Evolutionary conservation across 2,113 vertebrate species (phyloP).

Genomic region (Sebastes fasciatus): DNA sequence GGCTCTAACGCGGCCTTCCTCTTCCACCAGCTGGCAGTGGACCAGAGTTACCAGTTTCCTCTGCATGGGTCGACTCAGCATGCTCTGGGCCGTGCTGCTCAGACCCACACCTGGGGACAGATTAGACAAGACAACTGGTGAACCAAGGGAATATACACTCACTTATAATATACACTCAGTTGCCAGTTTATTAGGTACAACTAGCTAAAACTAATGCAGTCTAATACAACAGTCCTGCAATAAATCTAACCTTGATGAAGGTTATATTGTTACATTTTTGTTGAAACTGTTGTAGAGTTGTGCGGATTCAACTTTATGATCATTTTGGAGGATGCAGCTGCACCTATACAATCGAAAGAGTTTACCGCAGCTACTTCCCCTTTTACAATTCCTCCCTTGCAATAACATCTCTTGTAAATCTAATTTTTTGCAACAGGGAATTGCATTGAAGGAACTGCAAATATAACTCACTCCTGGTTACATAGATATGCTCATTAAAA

Average conservation of each 20-base stretch:
- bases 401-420: not conserved
- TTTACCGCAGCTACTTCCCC: not conserved
- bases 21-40: slow-evolving; percentile 98
- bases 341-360: not conserved
- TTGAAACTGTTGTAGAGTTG: not conserved
- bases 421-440: not conserved
- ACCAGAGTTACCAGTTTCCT: slow-evolving; percentile 97
- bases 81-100: slow-evolving; percentile 95
- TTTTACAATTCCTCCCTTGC: not conserved
- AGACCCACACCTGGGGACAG: slow-evolving; percentile 90
- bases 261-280: not conserved
- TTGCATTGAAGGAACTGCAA: not conserved
- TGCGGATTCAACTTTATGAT: not conserved
- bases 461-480: not conserved
- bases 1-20: slow-evolving; percentile 95
- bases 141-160: not conserved
- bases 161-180: not conserved
- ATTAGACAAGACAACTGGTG: not conserved
- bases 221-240: not conserved
- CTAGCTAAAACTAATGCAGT: not conserved
- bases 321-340: not conserved
- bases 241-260: not conserved
- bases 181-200: not conserved
- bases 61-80: slow-evolving; percentile 98
- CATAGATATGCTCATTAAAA: too few relatives aligned